Evolutionary conservation across 2,113 vertebrate species (phyloP), one percentile per base, ranked within the genome.

Genomic region (Pseudopodoces humilis): DNA sequence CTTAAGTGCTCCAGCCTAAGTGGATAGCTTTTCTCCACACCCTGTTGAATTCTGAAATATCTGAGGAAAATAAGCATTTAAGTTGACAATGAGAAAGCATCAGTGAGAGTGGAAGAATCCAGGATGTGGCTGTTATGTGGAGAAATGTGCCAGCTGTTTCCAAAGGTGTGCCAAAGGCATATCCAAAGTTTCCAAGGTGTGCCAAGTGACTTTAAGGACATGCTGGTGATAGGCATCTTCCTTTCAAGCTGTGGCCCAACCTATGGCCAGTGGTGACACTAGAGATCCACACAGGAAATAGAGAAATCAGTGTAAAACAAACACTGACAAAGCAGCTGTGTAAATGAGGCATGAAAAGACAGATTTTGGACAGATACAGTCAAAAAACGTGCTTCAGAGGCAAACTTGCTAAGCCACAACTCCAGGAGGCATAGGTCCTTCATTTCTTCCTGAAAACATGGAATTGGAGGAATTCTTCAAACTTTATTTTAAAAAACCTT

Each of bases 1-100:
- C 69, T 58, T 95, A 44, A 95, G 74, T 89, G 74, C 94, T 91
- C 37, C 53, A 64, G 81, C 62, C 68, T 83, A 92, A 96, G 86
- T 86, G 89, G 74, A 81, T 77, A 91, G 60, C 88, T 95, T 77
- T 89, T 86, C 69, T 88, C 68, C 68, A 59, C 2, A 6, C 41
- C 52, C 83, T 50, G 7, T 17, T 94, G 83, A 84, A 88, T 94
- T 69, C 60, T 83, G 88, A 78, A 94, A 93, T 43, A 23, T 70
- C 64, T 11, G 7, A 81, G 62, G 72, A 90, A 92, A 95, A 93
- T 83, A 81, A 67, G 60, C 59, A 30, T 74, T 74, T 55, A 52
- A 91, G 88, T 80, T 83, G 69, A 92, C 83, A 95, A 44, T 75
- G 52, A 83, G 47, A 88, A 92, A 86, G 27, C 80, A 44, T 37